phyloP scores from a whole-genome alignment of 1,140 invertebrate genomes.

The Psilanteris sp. region DNA sequence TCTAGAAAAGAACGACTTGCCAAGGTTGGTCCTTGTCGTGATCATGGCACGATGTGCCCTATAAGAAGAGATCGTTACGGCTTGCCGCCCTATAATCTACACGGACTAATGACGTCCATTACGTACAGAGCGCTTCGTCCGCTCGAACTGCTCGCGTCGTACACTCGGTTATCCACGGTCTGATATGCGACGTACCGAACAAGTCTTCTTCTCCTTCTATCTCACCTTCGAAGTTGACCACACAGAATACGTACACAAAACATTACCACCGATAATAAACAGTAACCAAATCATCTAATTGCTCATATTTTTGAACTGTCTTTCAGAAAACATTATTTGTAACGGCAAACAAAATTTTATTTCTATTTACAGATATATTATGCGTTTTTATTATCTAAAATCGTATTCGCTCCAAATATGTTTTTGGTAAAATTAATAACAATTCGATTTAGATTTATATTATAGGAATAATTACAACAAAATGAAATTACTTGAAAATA shows the following conservation, averaged over 20 bases:
- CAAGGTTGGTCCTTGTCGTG: slow-evolving; percentile 66
- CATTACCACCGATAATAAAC: slow-evolving; percentile 53
- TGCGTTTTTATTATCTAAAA: no score
- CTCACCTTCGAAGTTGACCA: slow-evolving; percentile 44
- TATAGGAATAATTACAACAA: no score
- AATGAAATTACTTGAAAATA: no score
- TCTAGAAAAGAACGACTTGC: slow-evolving; percentile 66
- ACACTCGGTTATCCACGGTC: slow-evolving; percentile 73
- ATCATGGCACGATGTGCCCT: slow-evolving; percentile 72
- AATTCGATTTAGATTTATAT: no score
- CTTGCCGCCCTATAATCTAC: slow-evolving; percentile 81
- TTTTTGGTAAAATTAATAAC: no score
- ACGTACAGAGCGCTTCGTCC: slow-evolving; percentile 74
- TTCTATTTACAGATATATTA: no score
- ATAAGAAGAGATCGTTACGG: slow-evolving; percentile 81
- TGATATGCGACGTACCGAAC: slow-evolving; percentile 70
- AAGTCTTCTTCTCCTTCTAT: slow-evolving; percentile 52
- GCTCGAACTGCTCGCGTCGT: slow-evolving; percentile 67
- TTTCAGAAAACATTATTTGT: not conserved
- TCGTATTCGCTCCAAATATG: no score
- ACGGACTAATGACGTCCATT: slow-evolving; percentile 80
- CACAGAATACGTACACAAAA: slow-evolving; percentile 61
- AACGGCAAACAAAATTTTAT: no score
- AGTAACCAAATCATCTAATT: slow-evolving; percentile 43
- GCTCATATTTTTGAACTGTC: slow-evolving; percentile 6